Evolutionary conservation across 2,113 vertebrate species (phyloP).

Genomic region (mouse (Mus musculus)): DNA sequence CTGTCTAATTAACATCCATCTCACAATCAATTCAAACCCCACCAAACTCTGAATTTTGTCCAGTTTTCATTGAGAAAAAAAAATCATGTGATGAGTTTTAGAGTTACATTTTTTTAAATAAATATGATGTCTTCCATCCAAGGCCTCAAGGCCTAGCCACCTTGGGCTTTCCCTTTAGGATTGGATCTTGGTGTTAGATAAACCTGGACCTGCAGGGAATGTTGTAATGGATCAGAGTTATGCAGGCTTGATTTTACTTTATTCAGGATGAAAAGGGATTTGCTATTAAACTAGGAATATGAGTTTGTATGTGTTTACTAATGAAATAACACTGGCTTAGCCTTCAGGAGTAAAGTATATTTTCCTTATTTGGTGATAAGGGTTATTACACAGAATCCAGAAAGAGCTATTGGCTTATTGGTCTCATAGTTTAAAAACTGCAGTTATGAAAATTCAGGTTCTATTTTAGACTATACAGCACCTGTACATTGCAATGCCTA

Average conservation of each 20-base stretch:
- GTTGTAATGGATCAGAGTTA: not conserved
- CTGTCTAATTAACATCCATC: not conserved
- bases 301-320: not conserved
- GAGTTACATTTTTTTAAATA: not conserved
- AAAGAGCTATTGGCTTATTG: not conserved
- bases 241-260: not conserved
- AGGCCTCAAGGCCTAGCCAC: not conserved
- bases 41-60: not conserved
- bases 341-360: not conserved
- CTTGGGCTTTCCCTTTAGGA: not conserved
- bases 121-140: not conserved
- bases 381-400: not conserved
- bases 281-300: not conserved
- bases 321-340: not conserved
- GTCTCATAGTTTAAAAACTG: not conserved
- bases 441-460: not conserved
- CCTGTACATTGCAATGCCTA: not conserved
- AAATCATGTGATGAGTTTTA: not conserved
- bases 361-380: not conserved
- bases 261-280: not conserved
- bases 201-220: not conserved
- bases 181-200: not conserved
- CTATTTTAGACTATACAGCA: not conserved
- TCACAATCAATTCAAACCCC: not conserved
- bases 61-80: not conserved